Base-by-base conservation (phyloP, 1,140 invertebrate genomes). In the Elymnias hypermnestra region DNA sequence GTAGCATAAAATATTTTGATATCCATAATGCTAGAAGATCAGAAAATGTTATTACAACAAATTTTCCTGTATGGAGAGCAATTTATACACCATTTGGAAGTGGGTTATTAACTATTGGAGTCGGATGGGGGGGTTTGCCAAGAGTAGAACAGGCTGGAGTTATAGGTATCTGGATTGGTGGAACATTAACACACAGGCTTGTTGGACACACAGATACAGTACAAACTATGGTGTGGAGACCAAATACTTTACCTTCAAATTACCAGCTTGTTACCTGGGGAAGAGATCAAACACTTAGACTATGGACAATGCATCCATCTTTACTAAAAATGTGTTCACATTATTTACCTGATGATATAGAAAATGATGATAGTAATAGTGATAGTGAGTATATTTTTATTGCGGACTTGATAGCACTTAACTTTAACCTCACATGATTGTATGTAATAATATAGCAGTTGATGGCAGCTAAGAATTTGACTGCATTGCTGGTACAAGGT, bases 201-300 rank as follows among this genome's bases (percentile, higher is more conserved):
- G 92, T 94, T 22, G 96, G 96, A 0, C 97, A 98, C 71, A 94
- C 94, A 1, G 96, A 98, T 87, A 95, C 97, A 22, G 95, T 98
- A 21, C 86, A 98, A 22, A 97, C 98, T 66, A 98, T 98, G 91
- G 94, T 95, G 57, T 98, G 96, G 96, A 89, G 95, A 47, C 89
- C 91, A 26, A 90, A 91, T 72, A 84, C 86, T 78, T 70, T 88
- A 84, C 81, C 89, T 71, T 62, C 84, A 58, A 92, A 95, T 61
- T 93, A 93, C 81, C 94, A 98, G 74, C 75, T 98, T n/a, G 91
- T 98, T 0, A 98, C 96, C 0, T 99, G 96, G 97, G 97, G 95
- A 0, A 93, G 95, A 71, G 97, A 98, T 89, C 95, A 97, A 61
- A 96, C 92, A 36, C 87, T 99, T 12, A 87, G 97, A 40, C 92